These are phyloP conservation scores for Epinephelus malabaricus DNA, from an alignment of 2,797 vertebrate species.

Conservation along the genomic window DNA sequence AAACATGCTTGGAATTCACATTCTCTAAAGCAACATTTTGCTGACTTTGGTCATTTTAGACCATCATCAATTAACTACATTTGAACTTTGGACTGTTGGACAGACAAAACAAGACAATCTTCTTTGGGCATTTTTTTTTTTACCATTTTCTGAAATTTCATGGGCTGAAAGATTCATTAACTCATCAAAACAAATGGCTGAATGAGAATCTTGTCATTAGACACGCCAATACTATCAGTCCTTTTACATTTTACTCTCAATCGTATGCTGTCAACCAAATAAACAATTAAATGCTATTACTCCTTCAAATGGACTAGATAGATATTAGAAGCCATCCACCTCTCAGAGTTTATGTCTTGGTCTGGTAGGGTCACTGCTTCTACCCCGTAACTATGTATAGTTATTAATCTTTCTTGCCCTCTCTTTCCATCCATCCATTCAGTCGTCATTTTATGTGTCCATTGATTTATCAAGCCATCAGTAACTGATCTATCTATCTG, in stretches of 20 bases:
- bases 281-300: background rate
- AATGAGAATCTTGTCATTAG: background rate
- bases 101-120: background rate
- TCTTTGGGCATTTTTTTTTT: background rate
- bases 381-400: no score
- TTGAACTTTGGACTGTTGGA: background rate
- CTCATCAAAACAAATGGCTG: no score
- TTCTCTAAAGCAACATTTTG: no score
- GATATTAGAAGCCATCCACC: background rate
- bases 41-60: no score
- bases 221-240: background rate
- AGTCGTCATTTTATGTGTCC: background rate
- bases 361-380: background rate
- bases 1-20: no score
- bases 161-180: no score
- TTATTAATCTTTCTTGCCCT: background rate
- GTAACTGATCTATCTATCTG: conserved; percentile 8
- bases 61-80: background rate
- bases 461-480: conserved; percentile 13
- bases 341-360: background rate
- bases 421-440: background rate
- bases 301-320: no score
- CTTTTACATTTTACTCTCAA: background rate
- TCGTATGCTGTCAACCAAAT: no score
- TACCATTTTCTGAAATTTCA: background rate